A percentile compares a stretch with the other conserved stretches of the same genome.
phyloP scores from a whole-genome alignment of 2,797 vertebrate species.

The Poeciliopsis turneri region DNA sequence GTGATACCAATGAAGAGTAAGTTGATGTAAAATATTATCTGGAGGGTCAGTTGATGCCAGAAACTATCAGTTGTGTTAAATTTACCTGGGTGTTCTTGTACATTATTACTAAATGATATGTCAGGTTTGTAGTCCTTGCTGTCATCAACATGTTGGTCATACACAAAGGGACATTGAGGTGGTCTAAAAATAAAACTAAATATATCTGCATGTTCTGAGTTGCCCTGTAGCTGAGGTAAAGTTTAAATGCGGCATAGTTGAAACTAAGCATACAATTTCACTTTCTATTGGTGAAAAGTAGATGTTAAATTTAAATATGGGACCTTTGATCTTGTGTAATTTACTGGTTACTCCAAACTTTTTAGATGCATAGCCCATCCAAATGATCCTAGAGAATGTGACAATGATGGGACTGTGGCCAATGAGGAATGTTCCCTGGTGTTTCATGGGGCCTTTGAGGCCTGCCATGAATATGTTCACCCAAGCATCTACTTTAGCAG shows the following conservation, averaged over 20 bases:
- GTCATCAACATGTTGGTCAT: not conserved
- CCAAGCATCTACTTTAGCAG: slow-evolving; percentile 79
- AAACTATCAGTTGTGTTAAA: not conserved
- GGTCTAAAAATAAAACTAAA: not conserved
- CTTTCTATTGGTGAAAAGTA: too few species aligned
- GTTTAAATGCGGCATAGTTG: not conserved
- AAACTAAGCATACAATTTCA: not conserved
- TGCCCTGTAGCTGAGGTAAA: not conserved
- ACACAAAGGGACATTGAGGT: not conserved
- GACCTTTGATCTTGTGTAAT: not conserved
- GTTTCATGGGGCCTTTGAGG: slow-evolving; percentile 71
- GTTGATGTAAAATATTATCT: slow-evolving; percentile 34
- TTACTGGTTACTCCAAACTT: not conserved
- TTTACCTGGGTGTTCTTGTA: not conserved
- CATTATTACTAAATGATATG: not conserved
- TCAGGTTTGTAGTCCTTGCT: not conserved
- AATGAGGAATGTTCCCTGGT: slow-evolving; percentile 67
- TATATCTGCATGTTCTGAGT: not conserved
- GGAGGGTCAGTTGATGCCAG: not conserved
- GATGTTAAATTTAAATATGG: too few species aligned
- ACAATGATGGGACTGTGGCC: slow-evolving; percentile 59
- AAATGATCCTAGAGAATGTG: slow-evolving; percentile 64
- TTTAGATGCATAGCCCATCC: slow-evolving; percentile 66
- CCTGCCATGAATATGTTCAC: slow-evolving; percentile 80
- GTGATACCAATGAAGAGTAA: slow-evolving; percentile 74